Base-by-base conservation (phyloP, 2,113 vertebrate genomes). In the Morone chrysops region DNA sequence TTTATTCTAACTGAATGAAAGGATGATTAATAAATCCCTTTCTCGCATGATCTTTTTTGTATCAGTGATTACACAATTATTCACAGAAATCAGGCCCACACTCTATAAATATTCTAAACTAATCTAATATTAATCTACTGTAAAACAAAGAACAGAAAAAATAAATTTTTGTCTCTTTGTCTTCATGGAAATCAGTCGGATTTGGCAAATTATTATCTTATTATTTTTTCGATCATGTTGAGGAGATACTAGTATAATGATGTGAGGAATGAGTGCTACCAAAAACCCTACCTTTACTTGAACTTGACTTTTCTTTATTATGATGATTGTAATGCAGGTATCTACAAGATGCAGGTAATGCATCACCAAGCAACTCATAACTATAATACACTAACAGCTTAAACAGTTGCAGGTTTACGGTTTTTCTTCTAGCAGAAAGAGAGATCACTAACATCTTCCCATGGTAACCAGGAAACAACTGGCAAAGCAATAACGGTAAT, bases 221-320 rank as follows among this genome's bases (percentile, higher is more conserved):
- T 48, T 62, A 31, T 50, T 14, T 50, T 63, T 76, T 48, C 25
- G 45, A 16, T 70, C 11, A 13, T 17, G n/a, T 50, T 7, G 5
- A 45, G 4, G 36, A 40, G 16, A 70, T 83, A 45, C 74, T 40
- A 50, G 66, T 16, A 36, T 83, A 11, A 61, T 66, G n/a, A n/a
- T n/a, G n/a, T n/a, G n/a, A n/a, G n/a, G n/a, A 56, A 47, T 63
- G 13, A n/a, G 7, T n/a, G 16, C 20, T 41, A 51, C 25, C 57
- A 45, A 57, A 45, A 8, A 51, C 16, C 3, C 40, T 25, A 13
- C 7, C 5, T 65, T 20, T 57, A 41, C 20, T 71, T 78, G 9
- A 70, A 63, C 56, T 65, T 66, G 43, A 54, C 54, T n/a, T 22
- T 59, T 72, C 16, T 56, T 68, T 31, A 14, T 31, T 20, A 3